A percentile compares a stretch with the other conserved stretches of the same genome.
Evolutionary conservation across 2,113 vertebrate genomes (phyloP).

Genomic region (Ornithorhynchus anatinus): DNA sequence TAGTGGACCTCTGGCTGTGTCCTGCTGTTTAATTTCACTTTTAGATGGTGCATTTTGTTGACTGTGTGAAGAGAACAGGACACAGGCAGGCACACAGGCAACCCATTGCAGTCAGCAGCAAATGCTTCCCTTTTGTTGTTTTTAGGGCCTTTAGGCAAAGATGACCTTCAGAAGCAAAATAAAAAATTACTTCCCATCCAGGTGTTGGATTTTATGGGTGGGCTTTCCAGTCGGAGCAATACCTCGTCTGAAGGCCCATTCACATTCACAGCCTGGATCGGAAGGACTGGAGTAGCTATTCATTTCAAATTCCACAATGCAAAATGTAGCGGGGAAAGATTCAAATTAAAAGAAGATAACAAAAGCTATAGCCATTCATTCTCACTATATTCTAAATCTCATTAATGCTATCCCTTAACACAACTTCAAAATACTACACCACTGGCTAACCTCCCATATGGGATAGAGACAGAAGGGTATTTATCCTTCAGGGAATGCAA

Average conservation of each 20-base stretch:
- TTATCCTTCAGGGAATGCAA: neutral
- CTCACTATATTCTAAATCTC: neutral
- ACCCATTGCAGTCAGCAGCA: too few species aligned
- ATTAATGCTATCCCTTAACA: neutral
- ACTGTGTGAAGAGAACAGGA: neutral
- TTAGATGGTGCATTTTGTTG: neutral
- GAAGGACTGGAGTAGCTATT: neutral
- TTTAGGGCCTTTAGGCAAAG: neutral
- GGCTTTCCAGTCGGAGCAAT: neutral
- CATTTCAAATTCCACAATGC: constrained; percentile 12
- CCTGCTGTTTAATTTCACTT: too few species aligned
- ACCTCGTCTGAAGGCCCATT: neutral
- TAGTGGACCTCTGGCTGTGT: too few species aligned
- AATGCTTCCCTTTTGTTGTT: neutral
- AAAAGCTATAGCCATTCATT: neutral
- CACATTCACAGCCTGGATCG: neutral
- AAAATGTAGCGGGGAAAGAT: neutral
- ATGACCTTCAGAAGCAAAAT: neutral
- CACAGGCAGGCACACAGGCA: neutral
- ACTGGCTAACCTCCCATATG: neutral
- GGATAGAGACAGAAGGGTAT: neutral
- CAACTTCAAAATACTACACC: neutral
- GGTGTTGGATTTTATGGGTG: neutral
- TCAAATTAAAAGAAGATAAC: neutral
- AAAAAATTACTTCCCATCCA: neutral